Conservation (phyloP, 23 tunicate species). For the Phallusia fumigata region DNA sequence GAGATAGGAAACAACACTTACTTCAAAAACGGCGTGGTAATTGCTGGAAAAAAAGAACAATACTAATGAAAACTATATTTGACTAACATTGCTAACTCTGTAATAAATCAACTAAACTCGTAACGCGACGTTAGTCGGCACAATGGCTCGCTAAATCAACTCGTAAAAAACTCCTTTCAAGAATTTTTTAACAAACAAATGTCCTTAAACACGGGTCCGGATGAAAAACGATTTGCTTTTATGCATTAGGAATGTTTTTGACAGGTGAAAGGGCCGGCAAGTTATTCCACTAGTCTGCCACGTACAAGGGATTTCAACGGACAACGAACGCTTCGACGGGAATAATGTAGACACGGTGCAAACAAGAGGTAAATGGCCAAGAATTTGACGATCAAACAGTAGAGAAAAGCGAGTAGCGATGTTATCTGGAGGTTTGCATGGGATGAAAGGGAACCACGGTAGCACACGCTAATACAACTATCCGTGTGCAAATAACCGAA, state of each 20-base stretch:
- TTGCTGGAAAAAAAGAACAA: too few species aligned
- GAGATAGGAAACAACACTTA: too few species aligned
- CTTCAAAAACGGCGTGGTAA: too few species aligned
- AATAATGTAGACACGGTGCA: background rate
- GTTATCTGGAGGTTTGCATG: background rate
- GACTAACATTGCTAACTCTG: too few species aligned
- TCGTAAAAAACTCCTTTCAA: too few species aligned
- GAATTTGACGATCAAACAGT: background rate
- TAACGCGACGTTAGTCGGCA: too few species aligned
- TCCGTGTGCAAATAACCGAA: background rate
- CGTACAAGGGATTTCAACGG: background rate
- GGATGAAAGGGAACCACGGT: background rate
- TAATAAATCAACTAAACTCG: too few species aligned
- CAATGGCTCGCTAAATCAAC: too few species aligned
- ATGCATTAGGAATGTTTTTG: background rate
- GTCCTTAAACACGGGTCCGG: too few species aligned
- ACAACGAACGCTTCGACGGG: background rate
- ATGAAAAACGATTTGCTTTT: too few species aligned
- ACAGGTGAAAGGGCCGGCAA: background rate
- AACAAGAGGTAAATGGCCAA: background rate
- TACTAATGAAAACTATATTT: too few species aligned
- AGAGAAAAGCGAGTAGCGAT: background rate
- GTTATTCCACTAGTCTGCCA: constrained; percentile 3
- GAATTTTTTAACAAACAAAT: too few species aligned
- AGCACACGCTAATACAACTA: background rate